These are phyloP conservation scores for Pristionchus maxplancki DNA, from an alignment of 2,888 invertebrate species.

Conservation along the genomic window DNA sequence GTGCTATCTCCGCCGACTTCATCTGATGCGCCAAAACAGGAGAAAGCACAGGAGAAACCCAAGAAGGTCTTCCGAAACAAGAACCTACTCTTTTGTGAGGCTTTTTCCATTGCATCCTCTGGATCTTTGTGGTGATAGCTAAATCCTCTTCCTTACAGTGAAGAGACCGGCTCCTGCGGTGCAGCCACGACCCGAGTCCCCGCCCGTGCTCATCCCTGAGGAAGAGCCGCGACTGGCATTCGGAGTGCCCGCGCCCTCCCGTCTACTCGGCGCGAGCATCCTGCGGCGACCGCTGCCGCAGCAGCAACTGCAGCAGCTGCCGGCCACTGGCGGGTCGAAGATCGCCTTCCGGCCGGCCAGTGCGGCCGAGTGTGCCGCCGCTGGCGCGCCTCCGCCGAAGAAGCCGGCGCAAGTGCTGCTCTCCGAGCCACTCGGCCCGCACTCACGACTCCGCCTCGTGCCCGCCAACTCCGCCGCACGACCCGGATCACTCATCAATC, in stretches of 20 bases:
- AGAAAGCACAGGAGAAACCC: background rate
- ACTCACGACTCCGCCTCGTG: background rate
- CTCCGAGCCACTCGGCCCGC: background rate
- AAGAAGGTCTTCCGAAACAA: background rate
- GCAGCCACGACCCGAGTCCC: background rate
- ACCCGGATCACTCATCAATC: no score
- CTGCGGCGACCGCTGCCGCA: background rate
- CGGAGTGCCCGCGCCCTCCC: background rate
- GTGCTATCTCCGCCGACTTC: background rate
- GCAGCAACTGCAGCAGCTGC: background rate
- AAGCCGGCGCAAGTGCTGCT: background rate
- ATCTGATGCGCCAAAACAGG: background rate
- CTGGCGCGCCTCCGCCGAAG: background rate
- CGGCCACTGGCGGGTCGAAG: background rate
- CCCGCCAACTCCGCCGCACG: no score
- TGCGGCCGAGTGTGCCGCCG: background rate
- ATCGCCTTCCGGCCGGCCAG: background rate
- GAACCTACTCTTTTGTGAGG: conserved; percentile 5
- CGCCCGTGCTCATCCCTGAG: background rate
- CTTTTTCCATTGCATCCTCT: no score
- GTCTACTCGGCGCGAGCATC: background rate
- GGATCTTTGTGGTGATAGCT: no score
- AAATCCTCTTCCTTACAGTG: background rate
- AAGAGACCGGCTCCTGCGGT: background rate
- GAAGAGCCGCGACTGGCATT: background rate